Base-by-base conservation (phyloP, 2,113 vertebrate species). In the Colius striatus region DNA sequence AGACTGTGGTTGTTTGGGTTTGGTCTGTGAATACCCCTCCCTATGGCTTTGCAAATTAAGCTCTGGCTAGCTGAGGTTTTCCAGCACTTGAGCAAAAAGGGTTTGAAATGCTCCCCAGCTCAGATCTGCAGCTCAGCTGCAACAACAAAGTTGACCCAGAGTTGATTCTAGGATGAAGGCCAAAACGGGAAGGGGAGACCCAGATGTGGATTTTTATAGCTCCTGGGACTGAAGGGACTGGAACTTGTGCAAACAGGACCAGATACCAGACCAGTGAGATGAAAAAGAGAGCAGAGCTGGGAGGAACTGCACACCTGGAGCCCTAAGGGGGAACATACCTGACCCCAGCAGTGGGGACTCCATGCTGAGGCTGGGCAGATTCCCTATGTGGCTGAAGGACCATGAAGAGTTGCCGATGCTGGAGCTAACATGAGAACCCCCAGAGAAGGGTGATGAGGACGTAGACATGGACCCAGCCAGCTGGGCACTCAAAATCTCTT, bases 261-360 rank as follows among this genome's bases (percentile, higher is more conserved):
- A 29, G 74, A 17, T 74, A 60, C 11, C 62, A 7, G 34, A 22
- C 17, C 27, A 61, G 34, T 2, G 53, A 1, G 26, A 51, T 4
- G 68, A 19, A 38, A 11, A 41, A 10, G n/a, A 19, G 32, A 50
- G 47, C 22, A 16, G 19, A 15, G 45, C 55, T 36, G 63, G 60
- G 50, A 51, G 11, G 30, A 47, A 10, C 68, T 41, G 16, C 32
- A 12, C 73, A 60, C 32, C 62, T 10, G 19, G 18, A 41, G 15
- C 71, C 58, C 82, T 21, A 3, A 3, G 18, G 34, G 22, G 15
- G 34, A 51, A 91, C 97, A 5, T 96, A 99, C 99, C 99, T 82
- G 99, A 98, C 53, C 98, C 95, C 88, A 99, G 97, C 77, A 99
- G 97, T 0, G 98, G 98, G 23, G 98, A 98, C 90, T 98, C 98